Base-by-base conservation (phyloP, 2,113 vertebrate species). In the Pomatostomus ruficeps region DNA sequence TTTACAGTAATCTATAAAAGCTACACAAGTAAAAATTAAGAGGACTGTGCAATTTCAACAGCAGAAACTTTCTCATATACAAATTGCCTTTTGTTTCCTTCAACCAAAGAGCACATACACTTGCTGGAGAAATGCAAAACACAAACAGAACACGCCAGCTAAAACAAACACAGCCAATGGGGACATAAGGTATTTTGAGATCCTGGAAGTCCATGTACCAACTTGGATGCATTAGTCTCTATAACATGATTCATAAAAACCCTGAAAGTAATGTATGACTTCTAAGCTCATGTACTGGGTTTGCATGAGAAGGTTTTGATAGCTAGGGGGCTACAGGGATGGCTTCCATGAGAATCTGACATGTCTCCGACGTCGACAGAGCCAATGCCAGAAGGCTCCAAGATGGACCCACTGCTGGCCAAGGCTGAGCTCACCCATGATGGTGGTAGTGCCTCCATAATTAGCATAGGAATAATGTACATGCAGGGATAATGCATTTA, bases 311-410 rank as follows among this genome's bases (percentile, higher is more conserved):
- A 78, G 17, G 29, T 52, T 85, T 65, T 45, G 36, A 43, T 40
- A 45, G 20, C 36, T 25, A 58, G 4, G 14, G 21, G 11, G 6
- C 11, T 45, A 45, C 38, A 52, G 29, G 26, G 31, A 28, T 38
- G 33, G 23, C 19, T 66, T 45, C 28, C 51, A 22, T 2, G 4
- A 80, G 42, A 61, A 76, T 31, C 35, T 76, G 71, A 38, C 5
- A 2, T 11, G 51, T 76, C 33, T 28, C 43, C 0, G 0, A 12
- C 13, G 36, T 51, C 0, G 1, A 75, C 9, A 75, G 21, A 61
- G 46, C 11, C 61, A 45, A 25, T n/a, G 12, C 7, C 62, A 68
- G 54, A 59, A 5, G 9, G 25, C 4, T 68, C n/a, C 54, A 61
- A 48, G n/a, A 61, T 3, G 12, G 21, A 68, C 42, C 43, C 12